Conservation (phyloP, 2,797 vertebrate species). For the Urophycis tenuis region DNA sequence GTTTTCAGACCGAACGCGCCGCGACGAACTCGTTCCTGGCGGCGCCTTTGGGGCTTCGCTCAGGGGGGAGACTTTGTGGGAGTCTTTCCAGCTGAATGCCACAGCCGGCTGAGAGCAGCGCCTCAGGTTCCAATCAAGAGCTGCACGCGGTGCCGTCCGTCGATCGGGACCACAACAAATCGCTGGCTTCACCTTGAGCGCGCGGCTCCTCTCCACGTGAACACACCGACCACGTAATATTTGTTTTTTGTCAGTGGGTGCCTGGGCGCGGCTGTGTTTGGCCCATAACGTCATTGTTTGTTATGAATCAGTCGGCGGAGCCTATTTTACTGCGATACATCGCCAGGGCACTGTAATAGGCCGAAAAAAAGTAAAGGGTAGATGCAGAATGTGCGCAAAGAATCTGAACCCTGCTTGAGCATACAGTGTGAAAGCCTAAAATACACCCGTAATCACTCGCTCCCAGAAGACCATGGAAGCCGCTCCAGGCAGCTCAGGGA, state of each 20-base stretch:
- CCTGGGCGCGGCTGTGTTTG: not conserved
- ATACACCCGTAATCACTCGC: not conserved
- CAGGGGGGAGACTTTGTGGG: no score
- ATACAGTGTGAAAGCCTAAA: not conserved
- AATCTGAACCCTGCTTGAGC: not conserved
- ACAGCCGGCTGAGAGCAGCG: not conserved
- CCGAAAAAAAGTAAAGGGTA: not conserved
- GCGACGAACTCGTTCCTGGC: no score
- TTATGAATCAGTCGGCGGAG: not conserved
- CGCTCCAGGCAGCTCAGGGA: not conserved
- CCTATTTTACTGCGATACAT: not conserved
- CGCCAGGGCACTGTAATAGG: not conserved
- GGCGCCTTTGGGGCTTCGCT: no score
- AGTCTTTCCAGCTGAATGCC: no score
- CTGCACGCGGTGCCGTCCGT: not conserved
- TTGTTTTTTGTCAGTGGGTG: not conserved
- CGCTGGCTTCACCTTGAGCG: not conserved
- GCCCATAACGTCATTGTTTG: not conserved
- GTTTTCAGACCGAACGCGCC: no score
- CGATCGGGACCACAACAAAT: not conserved
- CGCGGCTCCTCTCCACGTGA: not conserved
- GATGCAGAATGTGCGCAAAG: not conserved
- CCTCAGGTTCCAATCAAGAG: not conserved
- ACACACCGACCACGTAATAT: not conserved
- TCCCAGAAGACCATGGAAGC: not conserved